Evolutionary conservation across 2,113 vertebrate species (phyloP).

Genomic region (Hyaena hyaena): DNA sequence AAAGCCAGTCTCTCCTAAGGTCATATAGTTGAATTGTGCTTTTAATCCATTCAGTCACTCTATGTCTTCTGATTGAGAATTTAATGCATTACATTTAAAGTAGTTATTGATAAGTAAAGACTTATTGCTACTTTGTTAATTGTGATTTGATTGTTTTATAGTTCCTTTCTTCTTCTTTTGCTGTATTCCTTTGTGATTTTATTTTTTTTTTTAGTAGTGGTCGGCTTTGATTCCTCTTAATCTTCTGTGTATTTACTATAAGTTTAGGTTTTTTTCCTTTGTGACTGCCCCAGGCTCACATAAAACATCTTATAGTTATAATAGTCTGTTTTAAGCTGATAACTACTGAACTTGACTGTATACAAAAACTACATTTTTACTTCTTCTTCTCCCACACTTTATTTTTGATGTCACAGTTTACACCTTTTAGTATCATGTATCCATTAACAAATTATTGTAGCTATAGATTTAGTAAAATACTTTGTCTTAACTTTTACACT

Average conservation of each 20-base stretch:
- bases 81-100: slow-evolving; percentile 13
- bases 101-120: background rate
- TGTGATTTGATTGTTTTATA: background rate
- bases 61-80: background rate
- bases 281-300: background rate
- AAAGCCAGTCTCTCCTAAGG: background rate
- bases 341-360: background rate
- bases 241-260: background rate
- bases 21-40: background rate
- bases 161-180: background rate
- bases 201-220: background rate
- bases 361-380: background rate
- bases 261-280: background rate
- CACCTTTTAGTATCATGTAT: background rate
- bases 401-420: background rate
- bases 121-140: background rate
- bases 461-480: background rate
- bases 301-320: background rate
- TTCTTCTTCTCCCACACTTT: background rate
- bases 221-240: background rate
- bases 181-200: background rate
- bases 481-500: background rate
- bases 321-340: background rate
- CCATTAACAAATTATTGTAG: background rate
- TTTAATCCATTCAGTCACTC: background rate